Percentiles rank a stretch among this genome's conserved stretches.
These are phyloP conservation scores for Percina caprodes DNA, from an alignment of 2,113 vertebrate species.

Conservation along the genomic window DNA sequence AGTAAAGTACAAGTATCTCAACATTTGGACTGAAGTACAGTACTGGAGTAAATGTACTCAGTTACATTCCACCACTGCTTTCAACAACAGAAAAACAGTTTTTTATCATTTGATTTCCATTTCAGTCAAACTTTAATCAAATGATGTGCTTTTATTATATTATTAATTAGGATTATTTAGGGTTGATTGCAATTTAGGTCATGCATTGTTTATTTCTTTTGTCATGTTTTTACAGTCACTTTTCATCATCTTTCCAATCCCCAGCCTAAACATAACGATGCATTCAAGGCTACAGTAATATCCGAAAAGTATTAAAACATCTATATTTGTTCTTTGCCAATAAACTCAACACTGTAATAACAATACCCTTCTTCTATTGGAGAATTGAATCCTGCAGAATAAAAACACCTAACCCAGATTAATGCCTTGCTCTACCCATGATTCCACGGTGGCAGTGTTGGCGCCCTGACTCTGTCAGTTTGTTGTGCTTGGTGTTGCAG, in stretches of 20 bases:
- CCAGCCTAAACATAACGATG: not conserved
- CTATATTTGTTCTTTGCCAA: not conserved
- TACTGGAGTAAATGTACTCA: too few relatives aligned
- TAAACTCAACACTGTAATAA: not conserved
- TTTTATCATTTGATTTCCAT: not conserved
- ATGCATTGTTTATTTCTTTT: not conserved
- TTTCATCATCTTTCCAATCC: not conserved
- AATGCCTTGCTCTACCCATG: conserved; percentile 20
- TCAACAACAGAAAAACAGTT: not conserved
- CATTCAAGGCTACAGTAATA: not conserved
- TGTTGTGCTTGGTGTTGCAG: conserved; percentile 62
- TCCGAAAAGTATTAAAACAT: too few relatives aligned
- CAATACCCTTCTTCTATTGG: not conserved
- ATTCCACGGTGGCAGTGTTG: conserved; percentile 26
- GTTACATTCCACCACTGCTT: too few relatives aligned
- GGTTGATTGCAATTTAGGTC: not conserved
- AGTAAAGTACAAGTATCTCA: too few relatives aligned
- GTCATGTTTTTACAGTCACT: not conserved
- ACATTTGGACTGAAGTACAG: too few relatives aligned
- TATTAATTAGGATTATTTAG: not conserved
- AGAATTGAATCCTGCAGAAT: not conserved
- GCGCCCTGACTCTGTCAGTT: conserved; percentile 55
- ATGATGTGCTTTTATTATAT: not conserved
- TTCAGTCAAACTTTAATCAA: not conserved
- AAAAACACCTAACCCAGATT: not conserved